Percentiles rank a stretch among this genome's conserved stretches.
Evolutionary conservation across 2,797 vertebrate genomes (phyloP).

Genomic region (Mormyrus hasselquistii): DNA sequence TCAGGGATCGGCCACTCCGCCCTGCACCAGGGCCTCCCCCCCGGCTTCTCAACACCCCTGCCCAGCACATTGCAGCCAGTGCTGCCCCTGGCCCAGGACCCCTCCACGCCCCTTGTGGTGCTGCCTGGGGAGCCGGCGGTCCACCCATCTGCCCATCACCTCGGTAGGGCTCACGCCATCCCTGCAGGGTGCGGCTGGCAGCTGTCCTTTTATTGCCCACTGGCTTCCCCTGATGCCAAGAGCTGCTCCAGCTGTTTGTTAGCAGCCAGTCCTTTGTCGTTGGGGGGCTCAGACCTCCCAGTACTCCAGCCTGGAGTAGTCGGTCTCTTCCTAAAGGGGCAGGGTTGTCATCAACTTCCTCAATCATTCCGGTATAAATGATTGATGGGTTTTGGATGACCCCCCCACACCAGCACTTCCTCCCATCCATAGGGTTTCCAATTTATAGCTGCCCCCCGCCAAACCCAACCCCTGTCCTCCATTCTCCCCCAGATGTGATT

Average conservation of each 20-base stretch:
- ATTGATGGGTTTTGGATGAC: background rate
- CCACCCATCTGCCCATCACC: conserved; percentile 75
- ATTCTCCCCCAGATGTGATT: conserved; percentile 80
- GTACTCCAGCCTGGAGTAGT: background rate
- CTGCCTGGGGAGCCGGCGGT: conserved; percentile 80
- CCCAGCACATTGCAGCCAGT: conserved; percentile 84
- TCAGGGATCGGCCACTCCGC: conserved; percentile 84
- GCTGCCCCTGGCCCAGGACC: conserved; percentile 84
- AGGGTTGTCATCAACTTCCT: background rate
- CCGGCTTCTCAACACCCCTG: conserved; percentile 85
- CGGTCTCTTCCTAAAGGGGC: background rate
- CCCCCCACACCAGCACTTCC: background rate
- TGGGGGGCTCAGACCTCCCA: background rate
- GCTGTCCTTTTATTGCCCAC: background rate
- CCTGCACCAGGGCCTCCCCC: conserved; percentile 90
- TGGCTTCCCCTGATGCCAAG: background rate
- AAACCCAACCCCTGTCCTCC: conserved; percentile 28
- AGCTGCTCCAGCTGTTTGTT: background rate
- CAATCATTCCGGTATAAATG: background rate
- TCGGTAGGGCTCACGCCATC: conserved; percentile 61
- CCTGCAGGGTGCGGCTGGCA: background rate
- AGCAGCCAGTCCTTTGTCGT: background rate
- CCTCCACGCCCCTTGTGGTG: conserved; percentile 82
- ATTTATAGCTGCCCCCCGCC: background rate
- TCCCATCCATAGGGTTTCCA: background rate